Conservation (phyloP, 2,888 invertebrate genomes). For the Chydorus sphaericus region DNA sequence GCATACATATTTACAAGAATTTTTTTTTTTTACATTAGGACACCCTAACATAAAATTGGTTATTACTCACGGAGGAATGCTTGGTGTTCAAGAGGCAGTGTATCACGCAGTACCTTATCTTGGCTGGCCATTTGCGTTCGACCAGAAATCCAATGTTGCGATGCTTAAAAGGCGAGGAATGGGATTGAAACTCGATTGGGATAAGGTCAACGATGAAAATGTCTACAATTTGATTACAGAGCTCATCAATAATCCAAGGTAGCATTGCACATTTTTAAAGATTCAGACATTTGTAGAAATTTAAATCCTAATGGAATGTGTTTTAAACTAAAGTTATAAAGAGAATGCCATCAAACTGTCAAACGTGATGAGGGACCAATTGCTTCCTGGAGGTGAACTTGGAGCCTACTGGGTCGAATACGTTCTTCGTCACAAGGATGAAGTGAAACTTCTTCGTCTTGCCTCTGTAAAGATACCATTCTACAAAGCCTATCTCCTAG, state of each 20-base stretch:
- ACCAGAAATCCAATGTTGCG: slow-evolving; percentile 10
- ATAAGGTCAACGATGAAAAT: background rate
- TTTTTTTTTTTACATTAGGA: background rate
- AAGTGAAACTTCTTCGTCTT: background rate
- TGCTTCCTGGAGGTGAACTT: background rate
- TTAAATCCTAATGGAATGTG: no score
- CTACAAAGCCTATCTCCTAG: background rate
- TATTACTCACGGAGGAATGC: slow-evolving; percentile 1
- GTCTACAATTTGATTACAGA: background rate
- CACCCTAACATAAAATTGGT: background rate
- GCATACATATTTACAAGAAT: background rate
- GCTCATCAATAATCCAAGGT: slow-evolving; percentile 4
- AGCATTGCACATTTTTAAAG: background rate
- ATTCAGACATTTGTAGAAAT: no score
- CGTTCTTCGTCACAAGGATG: background rate
- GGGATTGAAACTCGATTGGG: slow-evolving; percentile 8
- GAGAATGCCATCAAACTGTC: background rate
- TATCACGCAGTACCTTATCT: slow-evolving; percentile 9
- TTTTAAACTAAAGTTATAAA: background rate
- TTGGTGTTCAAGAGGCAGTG: slow-evolving; percentile 1
- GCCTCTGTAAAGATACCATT: background rate
- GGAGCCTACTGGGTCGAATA: background rate
- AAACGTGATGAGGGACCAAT: background rate
- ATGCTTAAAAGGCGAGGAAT: background rate
- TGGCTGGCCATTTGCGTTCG: background rate